Conservation (phyloP, 1,140 invertebrate genomes). For the Rhynchophorus ferrugineus region DNA sequence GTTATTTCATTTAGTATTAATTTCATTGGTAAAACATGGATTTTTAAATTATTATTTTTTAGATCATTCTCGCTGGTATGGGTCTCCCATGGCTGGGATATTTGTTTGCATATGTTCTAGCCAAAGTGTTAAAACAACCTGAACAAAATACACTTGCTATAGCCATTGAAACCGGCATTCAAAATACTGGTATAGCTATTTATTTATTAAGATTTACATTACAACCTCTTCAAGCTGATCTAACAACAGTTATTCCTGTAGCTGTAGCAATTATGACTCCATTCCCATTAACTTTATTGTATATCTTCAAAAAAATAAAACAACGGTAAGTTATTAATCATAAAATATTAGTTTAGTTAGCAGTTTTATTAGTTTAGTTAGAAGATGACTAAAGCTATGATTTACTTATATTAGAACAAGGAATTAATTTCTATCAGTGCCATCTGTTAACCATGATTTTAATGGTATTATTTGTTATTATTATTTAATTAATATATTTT, state of each 20-base stretch:
- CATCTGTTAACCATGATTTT: too few species aligned
- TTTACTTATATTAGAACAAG: too few species aligned
- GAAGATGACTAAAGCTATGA: too few species aligned
- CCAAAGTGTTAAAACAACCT: conserved; percentile 54
- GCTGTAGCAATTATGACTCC: conserved; percentile 91
- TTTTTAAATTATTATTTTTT: too few species aligned
- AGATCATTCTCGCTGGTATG: conserved; percentile 77
- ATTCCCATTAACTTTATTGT: conserved; percentile 64
- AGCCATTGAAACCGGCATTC: conserved; percentile 87
- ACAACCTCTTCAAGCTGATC: conserved; percentile 64
- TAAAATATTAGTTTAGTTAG: too few species aligned
- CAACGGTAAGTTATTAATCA: conserved; percentile 27
- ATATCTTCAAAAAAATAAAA: conserved; percentile 46
- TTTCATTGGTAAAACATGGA: too few species aligned
- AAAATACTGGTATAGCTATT: conserved; percentile 91
- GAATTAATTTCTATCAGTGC: too few species aligned
- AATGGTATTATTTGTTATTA: too few species aligned
- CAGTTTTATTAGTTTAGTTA: too few species aligned
- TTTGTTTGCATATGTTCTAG: conserved; percentile 56
- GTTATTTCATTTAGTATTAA: too few species aligned
- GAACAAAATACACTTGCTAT: conserved; percentile 71
- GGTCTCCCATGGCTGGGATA: conserved; percentile 85
- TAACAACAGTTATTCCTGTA: conserved; percentile 82
- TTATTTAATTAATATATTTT: too few species aligned
- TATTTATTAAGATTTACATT: conserved; percentile 68